Evolutionary conservation across 2,888 invertebrate genomes (phyloP).

Genomic region (Cephonodes hylas): DNA sequence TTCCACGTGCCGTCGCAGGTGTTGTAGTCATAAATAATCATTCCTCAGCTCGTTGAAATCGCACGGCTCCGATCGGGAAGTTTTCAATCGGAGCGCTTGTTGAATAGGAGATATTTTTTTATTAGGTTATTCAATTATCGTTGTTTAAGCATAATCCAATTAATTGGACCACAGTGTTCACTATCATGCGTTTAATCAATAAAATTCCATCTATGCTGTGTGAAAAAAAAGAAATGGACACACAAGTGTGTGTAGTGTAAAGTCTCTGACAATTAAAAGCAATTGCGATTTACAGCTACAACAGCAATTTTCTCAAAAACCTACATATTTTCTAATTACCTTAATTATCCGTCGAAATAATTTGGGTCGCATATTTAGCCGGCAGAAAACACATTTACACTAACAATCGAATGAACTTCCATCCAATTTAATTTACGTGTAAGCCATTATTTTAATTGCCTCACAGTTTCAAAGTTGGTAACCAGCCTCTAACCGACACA

Average conservation of each 20-base stretch:
- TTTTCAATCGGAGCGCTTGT: conserved; percentile 1
- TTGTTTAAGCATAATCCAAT: neutral
- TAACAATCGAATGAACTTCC: conserved; percentile 65
- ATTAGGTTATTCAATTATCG: neutral
- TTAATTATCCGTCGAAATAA: conserved; percentile 34
- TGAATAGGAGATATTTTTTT: neutral
- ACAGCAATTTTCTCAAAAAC: neutral
- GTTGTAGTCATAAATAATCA: conserved; percentile 53
- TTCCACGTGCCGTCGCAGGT: conserved; percentile 66
- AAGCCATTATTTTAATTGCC: conserved; percentile 72
- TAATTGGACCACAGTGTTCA: too few species aligned
- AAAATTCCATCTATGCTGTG: too few species aligned
- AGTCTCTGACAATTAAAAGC: too few species aligned
- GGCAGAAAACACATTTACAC: conserved; percentile 50
- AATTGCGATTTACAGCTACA: too few species aligned
- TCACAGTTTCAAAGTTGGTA: conserved; percentile 56
- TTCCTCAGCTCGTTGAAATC: conserved; percentile 37
- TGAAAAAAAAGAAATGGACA: too few species aligned
- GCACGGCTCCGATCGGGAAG: conserved; percentile 34
- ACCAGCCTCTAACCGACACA: conserved; percentile 38
- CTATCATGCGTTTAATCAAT: too few species aligned
- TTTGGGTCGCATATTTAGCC: conserved; percentile 40
- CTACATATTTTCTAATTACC: neutral
- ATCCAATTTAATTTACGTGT: conserved; percentile 68
- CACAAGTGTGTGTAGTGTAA: too few species aligned